phyloP scores from a whole-genome alignment of 2,888 invertebrate species.

The Leptura quadrifasciata region DNA sequence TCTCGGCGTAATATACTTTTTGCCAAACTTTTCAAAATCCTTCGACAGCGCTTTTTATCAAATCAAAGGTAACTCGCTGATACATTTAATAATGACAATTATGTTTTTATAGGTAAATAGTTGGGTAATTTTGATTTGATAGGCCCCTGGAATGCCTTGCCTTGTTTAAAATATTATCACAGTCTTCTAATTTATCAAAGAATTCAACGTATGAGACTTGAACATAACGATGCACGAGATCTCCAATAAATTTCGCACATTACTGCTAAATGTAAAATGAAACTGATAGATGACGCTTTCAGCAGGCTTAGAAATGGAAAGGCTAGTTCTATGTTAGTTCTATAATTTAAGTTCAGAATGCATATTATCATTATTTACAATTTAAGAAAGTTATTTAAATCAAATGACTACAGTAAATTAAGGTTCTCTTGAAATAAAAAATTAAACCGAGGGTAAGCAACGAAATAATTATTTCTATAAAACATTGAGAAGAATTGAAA shows the following conservation, averaged over 20 bases:
- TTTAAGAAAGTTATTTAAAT: no score
- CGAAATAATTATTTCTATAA: no score
- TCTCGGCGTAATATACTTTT: conserved; percentile 42
- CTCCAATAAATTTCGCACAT: conserved; percentile 42
- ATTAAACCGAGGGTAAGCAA: no score
- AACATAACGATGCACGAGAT: conserved; percentile 52
- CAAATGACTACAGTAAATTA: no score
- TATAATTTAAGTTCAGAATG: no score
- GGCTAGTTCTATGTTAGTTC: no score
- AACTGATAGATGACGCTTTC: no score
- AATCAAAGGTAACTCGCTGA: conserved; percentile 45
- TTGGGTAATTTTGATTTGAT: conserved; percentile 56
- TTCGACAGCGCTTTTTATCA: conserved; percentile 36
- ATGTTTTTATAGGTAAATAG: conserved; percentile 48
- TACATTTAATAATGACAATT: conserved; percentile 54
- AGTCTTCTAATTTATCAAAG: conserved; percentile 57
- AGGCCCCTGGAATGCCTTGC: conserved; percentile 50
- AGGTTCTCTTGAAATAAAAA: no score
- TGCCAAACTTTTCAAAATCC: conserved; percentile 45
- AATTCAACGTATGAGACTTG: conserved; percentile 62
- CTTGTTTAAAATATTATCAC: conserved; percentile 57
- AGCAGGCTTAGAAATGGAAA: no score
- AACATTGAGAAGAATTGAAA: no score
- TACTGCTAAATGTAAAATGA: background rate
- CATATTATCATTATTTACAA: no score